Conservation (phyloP, 2,113 vertebrate species). For the Hemichromis elongatus region DNA sequence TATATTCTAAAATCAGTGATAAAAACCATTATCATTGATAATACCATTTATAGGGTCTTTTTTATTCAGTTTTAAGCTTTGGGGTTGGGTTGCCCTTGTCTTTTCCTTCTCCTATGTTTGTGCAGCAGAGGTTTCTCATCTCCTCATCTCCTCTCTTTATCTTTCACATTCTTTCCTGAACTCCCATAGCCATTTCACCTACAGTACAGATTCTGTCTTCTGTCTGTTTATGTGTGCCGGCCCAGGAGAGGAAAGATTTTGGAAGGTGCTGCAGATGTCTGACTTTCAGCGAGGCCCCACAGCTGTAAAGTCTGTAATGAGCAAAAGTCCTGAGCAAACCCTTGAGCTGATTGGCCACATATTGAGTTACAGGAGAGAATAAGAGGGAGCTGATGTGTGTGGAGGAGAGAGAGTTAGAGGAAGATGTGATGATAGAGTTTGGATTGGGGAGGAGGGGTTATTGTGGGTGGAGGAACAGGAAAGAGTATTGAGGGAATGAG, state of each 20-base stretch:
- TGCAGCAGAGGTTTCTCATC: conserved; percentile 19
- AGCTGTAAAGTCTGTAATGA: conserved; percentile 61
- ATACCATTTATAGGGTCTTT: neutral
- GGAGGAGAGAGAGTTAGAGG: neutral
- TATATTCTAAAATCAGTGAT: neutral
- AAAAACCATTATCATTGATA: neutral
- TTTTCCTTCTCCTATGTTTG: neutral
- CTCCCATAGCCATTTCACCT: conserved; percentile 52
- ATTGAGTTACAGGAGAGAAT: conserved; percentile 46
- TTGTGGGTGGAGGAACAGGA: conserved; percentile 18
- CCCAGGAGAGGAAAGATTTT: conserved; percentile 41
- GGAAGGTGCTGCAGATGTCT: conserved; percentile 67
- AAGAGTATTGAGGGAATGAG: neutral
- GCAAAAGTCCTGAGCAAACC: conserved; percentile 20
- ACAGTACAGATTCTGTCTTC: conserved; percentile 45
- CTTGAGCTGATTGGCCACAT: conserved; percentile 50
- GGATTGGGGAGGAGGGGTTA: neutral
- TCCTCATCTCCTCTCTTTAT: conserved; percentile 24
- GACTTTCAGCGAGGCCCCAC: conserved; percentile 32
- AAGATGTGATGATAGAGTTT: conserved; percentile 5
- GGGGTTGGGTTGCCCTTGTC: neutral
- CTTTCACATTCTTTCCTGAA: conserved; percentile 30
- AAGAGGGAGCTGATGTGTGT: conserved; percentile 16
- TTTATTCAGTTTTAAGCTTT: neutral
- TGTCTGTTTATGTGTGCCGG: conserved; percentile 29